Conservation (phyloP, 2,113 vertebrate genomes). For the Turnix velox region DNA sequence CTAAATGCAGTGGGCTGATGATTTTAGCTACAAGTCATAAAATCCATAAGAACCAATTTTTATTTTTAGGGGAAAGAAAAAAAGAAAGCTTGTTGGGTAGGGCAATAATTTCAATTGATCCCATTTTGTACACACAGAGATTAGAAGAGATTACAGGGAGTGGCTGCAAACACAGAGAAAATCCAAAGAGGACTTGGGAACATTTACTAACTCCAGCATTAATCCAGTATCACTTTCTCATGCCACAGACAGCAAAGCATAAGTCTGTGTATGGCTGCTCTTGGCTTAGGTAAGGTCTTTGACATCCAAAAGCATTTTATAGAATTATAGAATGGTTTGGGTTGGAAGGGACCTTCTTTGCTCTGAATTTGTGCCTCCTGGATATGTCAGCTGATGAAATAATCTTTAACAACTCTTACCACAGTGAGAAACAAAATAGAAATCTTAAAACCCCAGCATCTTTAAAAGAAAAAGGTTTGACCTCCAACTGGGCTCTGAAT, state of each 20-base stretch:
- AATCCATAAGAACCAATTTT: conserved; percentile 16
- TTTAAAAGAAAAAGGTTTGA: neutral
- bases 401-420: conserved; percentile 11
- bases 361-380: neutral
- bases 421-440: neutral
- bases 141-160: conserved; percentile 21
- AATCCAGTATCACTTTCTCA: neutral
- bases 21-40: conserved; percentile 20
- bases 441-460: neutral
- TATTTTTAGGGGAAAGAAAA: neutral
- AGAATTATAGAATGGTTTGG: no score
- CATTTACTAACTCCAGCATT: neutral
- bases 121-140: neutral
- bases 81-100: neutral
- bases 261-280: neutral
- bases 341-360: no score
- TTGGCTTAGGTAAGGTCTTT: neutral
- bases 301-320: neutral
- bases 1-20: neutral
- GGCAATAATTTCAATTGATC: neutral
- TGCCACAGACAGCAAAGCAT: neutral
- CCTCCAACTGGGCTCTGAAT: neutral
- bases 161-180: neutral
- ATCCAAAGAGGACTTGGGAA: neutral
- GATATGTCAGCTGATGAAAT: neutral